These are phyloP conservation scores for Cryptophagus acutangulus DNA, from an alignment of 2,888 invertebrate genomes.

Conservation along the genomic window DNA sequence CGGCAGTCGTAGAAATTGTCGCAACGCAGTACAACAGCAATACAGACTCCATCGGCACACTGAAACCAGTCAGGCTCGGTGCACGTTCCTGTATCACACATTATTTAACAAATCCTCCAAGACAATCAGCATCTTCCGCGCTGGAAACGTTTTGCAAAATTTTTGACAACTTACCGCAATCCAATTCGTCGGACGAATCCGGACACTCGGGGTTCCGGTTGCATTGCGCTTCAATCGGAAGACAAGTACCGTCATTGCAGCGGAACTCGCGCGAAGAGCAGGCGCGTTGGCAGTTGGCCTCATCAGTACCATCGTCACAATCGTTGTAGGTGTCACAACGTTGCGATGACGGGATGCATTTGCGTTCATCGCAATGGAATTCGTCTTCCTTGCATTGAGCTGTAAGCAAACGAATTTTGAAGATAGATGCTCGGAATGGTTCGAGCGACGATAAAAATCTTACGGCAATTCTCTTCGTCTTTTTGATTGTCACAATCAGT, in stretches of 20 bases:
- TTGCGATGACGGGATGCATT: conserved; percentile 53
- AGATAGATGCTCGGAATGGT: background rate
- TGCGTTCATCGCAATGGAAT: conserved; percentile 58
- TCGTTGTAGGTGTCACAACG: conserved; percentile 58
- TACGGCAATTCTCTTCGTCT: conserved; percentile 57
- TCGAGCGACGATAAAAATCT: too few species aligned
- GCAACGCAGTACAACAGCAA: conserved; percentile 71
- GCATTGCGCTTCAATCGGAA: conserved; percentile 52
- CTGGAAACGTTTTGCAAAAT: background rate
- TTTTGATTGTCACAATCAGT: conserved; percentile 55
- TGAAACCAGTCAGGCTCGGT: conserved; percentile 51
- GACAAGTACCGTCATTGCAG: conserved; percentile 59
- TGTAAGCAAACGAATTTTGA: conserved; percentile 9
- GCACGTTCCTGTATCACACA: conserved; percentile 50
- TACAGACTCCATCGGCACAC: conserved; percentile 67
- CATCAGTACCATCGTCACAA: conserved; percentile 58
- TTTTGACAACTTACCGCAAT: conserved; percentile 47
- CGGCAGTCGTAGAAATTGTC: conserved; percentile 87
- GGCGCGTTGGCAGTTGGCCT: conserved; percentile 49
- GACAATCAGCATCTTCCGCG: background rate
- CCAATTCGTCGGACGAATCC: conserved; percentile 59
- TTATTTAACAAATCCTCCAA: too few species aligned
- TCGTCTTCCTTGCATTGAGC: conserved; percentile 57
- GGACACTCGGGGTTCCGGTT: conserved; percentile 53
- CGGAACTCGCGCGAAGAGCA: conserved; percentile 55